Conservation (phyloP, 2,113 vertebrate species). For the Bothrops jararaca region DNA sequence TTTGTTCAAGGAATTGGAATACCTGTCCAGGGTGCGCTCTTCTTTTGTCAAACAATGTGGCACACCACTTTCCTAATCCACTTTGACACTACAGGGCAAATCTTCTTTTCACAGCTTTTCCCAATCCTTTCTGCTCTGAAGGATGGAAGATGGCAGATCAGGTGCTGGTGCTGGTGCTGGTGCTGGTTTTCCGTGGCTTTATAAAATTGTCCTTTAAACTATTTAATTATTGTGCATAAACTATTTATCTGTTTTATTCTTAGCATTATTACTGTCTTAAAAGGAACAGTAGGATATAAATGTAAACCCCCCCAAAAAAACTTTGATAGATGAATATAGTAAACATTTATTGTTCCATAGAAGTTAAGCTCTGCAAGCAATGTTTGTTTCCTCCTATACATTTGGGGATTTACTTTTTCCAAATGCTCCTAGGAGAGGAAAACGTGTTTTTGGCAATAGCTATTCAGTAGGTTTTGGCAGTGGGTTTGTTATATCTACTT, state of each 20-base stretch:
- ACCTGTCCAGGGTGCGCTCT: not conserved
- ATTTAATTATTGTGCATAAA: not conserved
- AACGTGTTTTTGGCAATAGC: slow-evolving; percentile 31
- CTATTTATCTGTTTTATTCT: not conserved
- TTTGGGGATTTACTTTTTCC: not conserved
- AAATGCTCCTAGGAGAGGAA: slow-evolving; percentile 23
- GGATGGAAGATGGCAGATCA: not conserved
- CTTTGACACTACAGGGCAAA: not conserved
- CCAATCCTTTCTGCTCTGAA: not conserved
- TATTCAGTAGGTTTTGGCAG: slow-evolving; percentile 46
- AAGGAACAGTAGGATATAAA: not conserved
- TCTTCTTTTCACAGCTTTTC: not conserved
- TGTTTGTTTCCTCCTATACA: not conserved
- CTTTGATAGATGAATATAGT: not conserved
- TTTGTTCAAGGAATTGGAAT: not conserved
- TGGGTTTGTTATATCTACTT: slow-evolving; percentile 40
- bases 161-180: not conserved
- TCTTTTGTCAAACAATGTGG: not conserved
- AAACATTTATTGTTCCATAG: not conserved
- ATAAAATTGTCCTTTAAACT: not conserved
- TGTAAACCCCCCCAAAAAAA: too few relatives aligned
- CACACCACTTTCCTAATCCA: not conserved
- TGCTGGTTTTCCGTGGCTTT: not conserved
- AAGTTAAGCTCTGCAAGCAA: not conserved
- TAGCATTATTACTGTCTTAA: not conserved